Evolutionary conservation across 37 sponge, comb jelly and placozoan genomes (phyloP), one percentile per base, ranked within the genome.

Genomic region (Dysidea cf. avara): DNA sequence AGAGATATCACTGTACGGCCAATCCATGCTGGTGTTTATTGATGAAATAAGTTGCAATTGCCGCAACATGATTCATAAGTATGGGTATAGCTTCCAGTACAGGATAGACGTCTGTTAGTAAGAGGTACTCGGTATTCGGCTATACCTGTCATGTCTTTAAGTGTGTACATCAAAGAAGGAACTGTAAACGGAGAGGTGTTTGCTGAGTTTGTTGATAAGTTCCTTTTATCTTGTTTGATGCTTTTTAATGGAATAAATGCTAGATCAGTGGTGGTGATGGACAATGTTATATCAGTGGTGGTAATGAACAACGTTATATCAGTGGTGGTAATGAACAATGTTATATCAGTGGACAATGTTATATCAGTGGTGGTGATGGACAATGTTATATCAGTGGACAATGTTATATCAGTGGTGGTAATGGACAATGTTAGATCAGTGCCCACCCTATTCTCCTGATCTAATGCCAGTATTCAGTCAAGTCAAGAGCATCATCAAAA

Each of bases 371-470:
- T n/a, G n/a, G n/a, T n/a, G n/a, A n/a, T n/a, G n/a, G n/a, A n/a
- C n/a, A n/a, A n/a, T n/a, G 34, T 28, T 54, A 54, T 21, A 54
- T 21, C 21, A 54, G 24, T 21, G 21, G 21, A n/a, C n/a, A n/a
- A n/a, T n/a, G 13, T 49, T 49, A 16, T 18, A 18, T 49, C 16
- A 49, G 16, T 18, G 16, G 16, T 13, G 16, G 13, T 11, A 11
- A 25, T 18, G 22, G 11, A n/a, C 37, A 14, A 64, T 35, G 34
- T 28, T n/a, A 25, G 22, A 25, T 9, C 22, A 25, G 40, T 40
- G 40, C 12, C 69, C 69, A 11, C 69, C 69, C 14, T 71, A 71
- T 25, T 71, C 72, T 30, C 72, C 72, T 30, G 72, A 71, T 38
- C 21, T 71, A 30, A 71, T 54, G 56, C 72, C 72, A 54, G 30